Conservation (phyloP, 2,113 vertebrate species). For the Antidorcas marsupialis region DNA sequence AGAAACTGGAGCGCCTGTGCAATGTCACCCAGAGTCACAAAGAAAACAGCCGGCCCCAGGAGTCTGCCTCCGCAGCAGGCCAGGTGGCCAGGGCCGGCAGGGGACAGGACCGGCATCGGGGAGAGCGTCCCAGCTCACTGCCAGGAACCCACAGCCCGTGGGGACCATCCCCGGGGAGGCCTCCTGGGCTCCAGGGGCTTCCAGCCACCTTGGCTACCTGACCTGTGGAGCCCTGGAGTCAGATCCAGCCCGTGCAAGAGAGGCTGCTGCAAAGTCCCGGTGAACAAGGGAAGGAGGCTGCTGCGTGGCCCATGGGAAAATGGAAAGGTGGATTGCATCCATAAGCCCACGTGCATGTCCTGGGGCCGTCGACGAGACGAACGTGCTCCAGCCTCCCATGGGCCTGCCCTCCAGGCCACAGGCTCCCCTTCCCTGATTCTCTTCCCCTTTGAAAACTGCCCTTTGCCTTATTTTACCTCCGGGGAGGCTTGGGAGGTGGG, state of each 20-base stretch:
- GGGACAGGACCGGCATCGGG: background rate
- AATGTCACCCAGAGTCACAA: conserved; percentile 37
- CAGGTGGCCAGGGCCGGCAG: background rate
- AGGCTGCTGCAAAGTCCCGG: background rate
- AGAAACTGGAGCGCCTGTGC: background rate
- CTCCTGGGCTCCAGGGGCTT: background rate
- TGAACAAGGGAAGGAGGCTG: background rate
- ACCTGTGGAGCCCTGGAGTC: background rate
- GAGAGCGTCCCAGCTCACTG: background rate
- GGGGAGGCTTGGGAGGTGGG: background rate
- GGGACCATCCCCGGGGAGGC: background rate
- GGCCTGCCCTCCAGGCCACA: background rate
- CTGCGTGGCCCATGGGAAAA: background rate
- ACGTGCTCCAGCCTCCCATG: accelerated
- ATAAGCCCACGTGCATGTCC: accelerated
- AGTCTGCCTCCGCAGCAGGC: background rate
- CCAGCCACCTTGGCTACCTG: background rate
- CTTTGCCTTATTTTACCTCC: background rate
- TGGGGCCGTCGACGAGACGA: accelerated
- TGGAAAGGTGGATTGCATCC: background rate
- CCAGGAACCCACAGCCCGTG: background rate
- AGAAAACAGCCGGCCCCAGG: background rate
- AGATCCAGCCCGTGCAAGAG: background rate
- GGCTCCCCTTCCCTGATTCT: background rate
- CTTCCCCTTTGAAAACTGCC: background rate